Conservation (phyloP, 2,888 invertebrate species). For the Microctonus hyperodae region DNA sequence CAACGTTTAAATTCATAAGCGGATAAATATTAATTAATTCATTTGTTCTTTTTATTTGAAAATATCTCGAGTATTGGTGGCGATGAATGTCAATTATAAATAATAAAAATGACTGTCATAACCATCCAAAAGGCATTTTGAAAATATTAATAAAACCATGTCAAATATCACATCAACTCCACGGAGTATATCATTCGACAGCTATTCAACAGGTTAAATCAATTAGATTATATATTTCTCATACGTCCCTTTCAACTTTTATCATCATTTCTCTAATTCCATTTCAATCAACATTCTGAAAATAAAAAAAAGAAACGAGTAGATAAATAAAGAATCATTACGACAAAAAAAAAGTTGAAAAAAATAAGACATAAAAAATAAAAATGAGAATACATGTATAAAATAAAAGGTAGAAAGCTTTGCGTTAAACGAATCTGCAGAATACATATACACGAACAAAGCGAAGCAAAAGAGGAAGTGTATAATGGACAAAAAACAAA, state of each 20-base stretch:
- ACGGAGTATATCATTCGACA: conserved; percentile 9
- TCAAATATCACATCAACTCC: conserved; percentile 11
- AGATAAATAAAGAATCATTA: not conserved
- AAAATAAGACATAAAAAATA: too few species aligned
- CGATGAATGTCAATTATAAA: not conserved
- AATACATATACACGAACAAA: not conserved
- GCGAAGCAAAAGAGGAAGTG: not conserved
- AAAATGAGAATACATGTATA: not conserved
- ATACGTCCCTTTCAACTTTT: not conserved
- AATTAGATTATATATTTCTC: not conserved
- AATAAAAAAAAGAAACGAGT: not conserved
- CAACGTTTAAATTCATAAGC: not conserved
- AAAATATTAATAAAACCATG: conserved; percentile 7
- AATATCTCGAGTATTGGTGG: not conserved
- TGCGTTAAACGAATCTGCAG: not conserved
- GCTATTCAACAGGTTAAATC: conserved; percentile 25
- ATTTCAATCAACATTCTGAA: not conserved
- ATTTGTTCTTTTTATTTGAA: not conserved
- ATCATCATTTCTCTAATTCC: not conserved
- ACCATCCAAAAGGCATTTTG: not conserved
- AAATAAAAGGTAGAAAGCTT: not conserved
- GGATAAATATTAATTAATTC: not conserved
- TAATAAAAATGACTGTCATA: too few species aligned
- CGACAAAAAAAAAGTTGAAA: not conserved
- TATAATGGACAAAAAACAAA: not conserved